Base-by-base conservation (phyloP, 2,113 vertebrate genomes). In the Murina feae region DNA sequence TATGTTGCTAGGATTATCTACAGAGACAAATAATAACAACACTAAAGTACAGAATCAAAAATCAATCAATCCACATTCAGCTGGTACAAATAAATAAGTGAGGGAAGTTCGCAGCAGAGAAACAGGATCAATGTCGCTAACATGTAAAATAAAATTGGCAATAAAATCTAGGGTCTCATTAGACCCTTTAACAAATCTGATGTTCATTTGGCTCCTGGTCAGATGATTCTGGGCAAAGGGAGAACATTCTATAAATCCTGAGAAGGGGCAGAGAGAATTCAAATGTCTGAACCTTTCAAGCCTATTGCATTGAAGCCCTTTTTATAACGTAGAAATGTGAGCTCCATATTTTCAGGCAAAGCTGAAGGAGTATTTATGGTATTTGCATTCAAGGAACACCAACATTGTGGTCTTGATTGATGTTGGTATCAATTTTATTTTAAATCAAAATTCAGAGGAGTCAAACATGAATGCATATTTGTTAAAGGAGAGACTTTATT, bases 391-490 rank as follows among this genome's bases (percentile, higher is more conserved):
- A 94, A 76, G n/a, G 39, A 91, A 81, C 89, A 94, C 65, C 84
- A 44, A 95, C 63, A 84, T 17, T 49, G 32, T 69, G 74, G 78
- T 63, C 35, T 96, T 65, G 10, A 80, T 47, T 95, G 82, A 90
- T 47, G 75, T 68, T 94, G 37, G 30, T 65, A 88, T 94, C 71
- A 76, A 90, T 92, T 95, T 96, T 51, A 96, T 91, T 87, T 91
- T 94, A 94, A 91, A 94, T 93, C 87, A 53, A 83, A 95, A 86
- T 81, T 91, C 83, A 96, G 80, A 94, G 23, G 51, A 94, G 65
- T 80, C 69, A 89, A 95, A 96, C 60, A 94, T 20, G 39, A 93
- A 87, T 91, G 90, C 69, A 95, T 78, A 91, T 51, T 93, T 95
- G 80, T 94, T 92, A 86, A 89, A 91, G 23, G n/a, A 5, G 53